Conservation (phyloP, 2,888 invertebrate species). For the Metellina segmentata region DNA sequence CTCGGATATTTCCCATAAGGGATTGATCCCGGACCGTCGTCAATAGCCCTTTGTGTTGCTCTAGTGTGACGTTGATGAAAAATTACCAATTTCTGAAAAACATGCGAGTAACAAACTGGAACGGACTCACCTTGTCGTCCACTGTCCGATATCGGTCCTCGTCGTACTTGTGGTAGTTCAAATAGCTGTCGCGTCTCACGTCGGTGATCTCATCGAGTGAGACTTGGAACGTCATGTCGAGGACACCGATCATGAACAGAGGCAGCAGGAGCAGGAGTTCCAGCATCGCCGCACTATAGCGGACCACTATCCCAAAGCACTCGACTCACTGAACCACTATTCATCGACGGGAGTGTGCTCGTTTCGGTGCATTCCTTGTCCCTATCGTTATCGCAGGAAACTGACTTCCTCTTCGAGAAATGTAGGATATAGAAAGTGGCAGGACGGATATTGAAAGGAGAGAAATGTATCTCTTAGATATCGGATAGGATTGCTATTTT, state of each 20-base stretch:
- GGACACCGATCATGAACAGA: constrained; percentile 42
- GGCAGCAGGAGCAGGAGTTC: constrained; percentile 56
- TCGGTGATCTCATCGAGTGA: constrained; percentile 57
- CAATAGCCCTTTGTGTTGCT: too few species aligned
- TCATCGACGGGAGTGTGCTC: background rate
- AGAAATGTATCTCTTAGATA: background rate
- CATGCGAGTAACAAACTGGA: too few species aligned
- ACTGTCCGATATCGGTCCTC: background rate
- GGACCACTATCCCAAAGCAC: too few species aligned
- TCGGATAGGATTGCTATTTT: background rate
- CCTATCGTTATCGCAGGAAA: constrained; percentile 54
- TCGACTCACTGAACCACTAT: background rate
- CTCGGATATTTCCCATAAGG: too few species aligned
- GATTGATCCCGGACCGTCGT: too few species aligned
- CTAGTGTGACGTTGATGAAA: too few species aligned
- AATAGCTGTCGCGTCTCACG: constrained; percentile 12
- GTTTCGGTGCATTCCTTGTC: background rate
- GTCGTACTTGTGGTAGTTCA: constrained; percentile 44
- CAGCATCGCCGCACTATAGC: constrained; percentile 21
- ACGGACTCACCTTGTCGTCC: constrained; percentile 1
- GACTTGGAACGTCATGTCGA: constrained; percentile 58
- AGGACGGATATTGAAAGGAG: background rate
- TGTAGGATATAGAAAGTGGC: background rate
- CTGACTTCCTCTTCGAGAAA: constrained; percentile 15
- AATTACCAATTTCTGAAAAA: too few species aligned